These are phyloP conservation scores for Hafferia zeledoni DNA, from an alignment of 2,797 vertebrate genomes.

Conservation along the genomic window DNA sequence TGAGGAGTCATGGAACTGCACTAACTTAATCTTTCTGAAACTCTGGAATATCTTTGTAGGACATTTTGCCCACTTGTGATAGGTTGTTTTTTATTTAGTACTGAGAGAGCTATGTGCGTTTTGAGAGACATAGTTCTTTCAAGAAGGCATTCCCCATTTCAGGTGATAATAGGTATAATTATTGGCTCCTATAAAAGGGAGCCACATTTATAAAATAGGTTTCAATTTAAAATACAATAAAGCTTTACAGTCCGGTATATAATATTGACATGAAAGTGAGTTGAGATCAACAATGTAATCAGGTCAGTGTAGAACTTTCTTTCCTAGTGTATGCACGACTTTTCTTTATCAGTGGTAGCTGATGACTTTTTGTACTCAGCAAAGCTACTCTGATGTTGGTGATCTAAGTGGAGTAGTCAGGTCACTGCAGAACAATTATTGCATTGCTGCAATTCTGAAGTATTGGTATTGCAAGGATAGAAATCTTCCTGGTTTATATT, in stretches of 20 bases:
- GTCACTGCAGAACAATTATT: background rate
- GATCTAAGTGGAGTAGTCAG: background rate
- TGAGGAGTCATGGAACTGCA: background rate
- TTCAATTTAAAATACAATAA: background rate
- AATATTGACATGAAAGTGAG: background rate
- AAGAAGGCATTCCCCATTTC: background rate
- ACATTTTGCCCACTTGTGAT: background rate
- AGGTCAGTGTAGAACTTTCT: background rate
- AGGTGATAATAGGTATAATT: background rate
- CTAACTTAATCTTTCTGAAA: background rate
- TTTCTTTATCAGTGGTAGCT: background rate
- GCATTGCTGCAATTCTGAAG: background rate
- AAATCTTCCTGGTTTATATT: background rate
- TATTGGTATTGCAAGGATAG: background rate
- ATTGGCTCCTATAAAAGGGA: background rate
- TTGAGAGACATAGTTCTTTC: background rate
- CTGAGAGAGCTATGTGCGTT: background rate
- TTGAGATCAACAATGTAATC: background rate
- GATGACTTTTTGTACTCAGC: background rate
- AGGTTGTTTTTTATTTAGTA: background rate
- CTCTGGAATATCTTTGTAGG: background rate
- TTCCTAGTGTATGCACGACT: background rate
- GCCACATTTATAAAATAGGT: background rate
- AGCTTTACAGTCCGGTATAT: background rate
- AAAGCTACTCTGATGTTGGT: background rate